These are phyloP conservation scores for Parapristionchus giblindavisi DNA, from an alignment of 2,888 invertebrate genomes.

Conservation along the genomic window DNA sequence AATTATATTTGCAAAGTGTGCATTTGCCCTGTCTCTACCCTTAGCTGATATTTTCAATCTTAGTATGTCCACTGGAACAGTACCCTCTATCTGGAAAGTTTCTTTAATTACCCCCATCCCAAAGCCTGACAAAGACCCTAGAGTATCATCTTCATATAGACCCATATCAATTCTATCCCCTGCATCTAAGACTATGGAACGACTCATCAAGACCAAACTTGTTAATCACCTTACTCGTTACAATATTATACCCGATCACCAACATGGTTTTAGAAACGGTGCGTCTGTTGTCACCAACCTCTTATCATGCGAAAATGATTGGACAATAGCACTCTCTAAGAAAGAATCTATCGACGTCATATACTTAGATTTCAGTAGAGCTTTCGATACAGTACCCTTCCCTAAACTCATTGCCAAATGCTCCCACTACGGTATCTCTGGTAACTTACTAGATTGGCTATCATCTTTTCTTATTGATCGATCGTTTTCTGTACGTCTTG, in stretches of 20 bases:
- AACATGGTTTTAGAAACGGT: too few species aligned
- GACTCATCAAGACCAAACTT: background rate
- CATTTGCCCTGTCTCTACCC: background rate
- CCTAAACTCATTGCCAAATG: too few species aligned
- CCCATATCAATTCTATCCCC: too few species aligned
- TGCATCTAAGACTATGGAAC: too few species aligned
- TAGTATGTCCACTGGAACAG: background rate
- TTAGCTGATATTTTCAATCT: background rate
- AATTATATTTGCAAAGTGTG: background rate
- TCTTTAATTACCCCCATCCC: too few species aligned
- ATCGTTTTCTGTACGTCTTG: background rate
- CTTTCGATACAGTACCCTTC: background rate
- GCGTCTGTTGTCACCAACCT: slow-evolving; percentile 8
- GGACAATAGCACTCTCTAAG: background rate
- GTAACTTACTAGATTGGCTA: background rate
- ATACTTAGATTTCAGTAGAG: background rate
- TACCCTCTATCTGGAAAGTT: background rate
- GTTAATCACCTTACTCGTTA: background rate
- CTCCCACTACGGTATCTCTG: too few species aligned
- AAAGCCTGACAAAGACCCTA: background rate
- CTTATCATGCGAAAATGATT: background rate
- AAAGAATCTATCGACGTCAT: background rate
- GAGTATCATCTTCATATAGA: background rate
- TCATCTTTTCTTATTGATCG: background rate
- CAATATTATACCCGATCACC: background rate